Evolutionary conservation across 1,140 invertebrate genomes (phyloP).

Genomic region (Adoxophyes honmai): DNA sequence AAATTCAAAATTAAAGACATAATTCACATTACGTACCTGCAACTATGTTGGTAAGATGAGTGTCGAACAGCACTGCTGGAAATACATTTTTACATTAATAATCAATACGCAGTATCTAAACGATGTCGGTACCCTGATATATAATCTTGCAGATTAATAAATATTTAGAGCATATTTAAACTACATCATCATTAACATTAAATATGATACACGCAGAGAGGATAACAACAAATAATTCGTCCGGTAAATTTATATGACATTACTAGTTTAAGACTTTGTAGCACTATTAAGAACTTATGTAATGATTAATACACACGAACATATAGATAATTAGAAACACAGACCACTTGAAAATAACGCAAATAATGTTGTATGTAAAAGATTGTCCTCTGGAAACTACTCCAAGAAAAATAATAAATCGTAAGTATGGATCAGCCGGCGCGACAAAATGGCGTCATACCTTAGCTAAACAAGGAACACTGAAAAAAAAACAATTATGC

Average conservation of each 20-base stretch:
- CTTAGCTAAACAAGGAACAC: constrained; percentile 51
- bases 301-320: neutral
- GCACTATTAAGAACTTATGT: constrained; percentile 2
- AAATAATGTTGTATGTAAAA: constrained; percentile 19
- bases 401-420: constrained; percentile 55
- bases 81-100: constrained; percentile 11
- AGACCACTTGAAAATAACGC: constrained; percentile 6
- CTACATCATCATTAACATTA: neutral
- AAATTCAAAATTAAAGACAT: neutral
- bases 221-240: constrained; percentile 8
- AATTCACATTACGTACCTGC: neutral
- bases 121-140: neutral
- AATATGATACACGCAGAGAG: neutral
- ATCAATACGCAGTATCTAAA: neutral
- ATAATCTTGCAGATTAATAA: neutral
- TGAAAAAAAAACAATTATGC: constrained; percentile 21
- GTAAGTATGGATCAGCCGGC: constrained; percentile 62
- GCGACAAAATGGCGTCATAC: constrained; percentile 75
- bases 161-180: neutral
- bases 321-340: neutral
- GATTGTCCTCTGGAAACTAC: constrained; percentile 24
- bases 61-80: constrained; percentile 11
- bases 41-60: constrained; percentile 6
- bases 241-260: constrained; percentile 7
- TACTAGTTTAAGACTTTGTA: neutral